Conservation (phyloP, 2,797 vertebrate species). For the Sebastes diploproa region DNA sequence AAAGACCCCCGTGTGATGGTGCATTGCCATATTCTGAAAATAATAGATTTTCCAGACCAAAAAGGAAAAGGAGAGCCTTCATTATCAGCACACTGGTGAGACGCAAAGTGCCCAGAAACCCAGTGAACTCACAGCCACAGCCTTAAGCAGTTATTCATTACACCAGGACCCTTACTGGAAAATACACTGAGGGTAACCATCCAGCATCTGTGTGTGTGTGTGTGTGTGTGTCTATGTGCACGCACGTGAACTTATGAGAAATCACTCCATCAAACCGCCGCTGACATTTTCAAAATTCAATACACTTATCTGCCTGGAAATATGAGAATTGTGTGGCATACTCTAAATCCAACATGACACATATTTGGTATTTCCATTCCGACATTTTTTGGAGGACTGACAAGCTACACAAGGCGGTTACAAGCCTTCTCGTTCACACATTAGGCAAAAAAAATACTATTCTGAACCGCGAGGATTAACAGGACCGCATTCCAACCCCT, state of each 20-base stretch:
- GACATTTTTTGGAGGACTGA: slow-evolving; percentile 27
- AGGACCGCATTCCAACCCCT: slow-evolving; percentile 7
- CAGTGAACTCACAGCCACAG: slow-evolving; percentile 41
- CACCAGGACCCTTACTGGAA: slow-evolving; percentile 37
- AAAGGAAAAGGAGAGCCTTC: neutral
- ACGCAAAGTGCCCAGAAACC: slow-evolving; percentile 39
- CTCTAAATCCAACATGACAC: slow-evolving; percentile 27
- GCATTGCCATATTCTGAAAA: neutral
- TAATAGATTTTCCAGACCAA: neutral
- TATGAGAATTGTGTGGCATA: slow-evolving; percentile 3
- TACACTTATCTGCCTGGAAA: slow-evolving; percentile 35
- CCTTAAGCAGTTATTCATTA: slow-evolving; percentile 32
- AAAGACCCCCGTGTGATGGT: neutral
- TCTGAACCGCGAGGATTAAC: slow-evolving; percentile 34
- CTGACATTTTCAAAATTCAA: slow-evolving; percentile 42
- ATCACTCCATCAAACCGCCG: slow-evolving; percentile 34
- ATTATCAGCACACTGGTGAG: slow-evolving; percentile 12
- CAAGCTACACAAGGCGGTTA: slow-evolving; percentile 9
- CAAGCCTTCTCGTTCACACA: slow-evolving; percentile 48
- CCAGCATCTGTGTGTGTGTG: neutral
- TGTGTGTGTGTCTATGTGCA: neutral
- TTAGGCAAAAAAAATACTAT: slow-evolving; percentile 36
- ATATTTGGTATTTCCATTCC: slow-evolving; percentile 30
- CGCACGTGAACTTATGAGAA: neutral
- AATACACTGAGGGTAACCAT: slow-evolving; percentile 21